Evolutionary conservation across 2,113 vertebrate genomes (phyloP).

Genomic region (Zosterops japonicus): DNA sequence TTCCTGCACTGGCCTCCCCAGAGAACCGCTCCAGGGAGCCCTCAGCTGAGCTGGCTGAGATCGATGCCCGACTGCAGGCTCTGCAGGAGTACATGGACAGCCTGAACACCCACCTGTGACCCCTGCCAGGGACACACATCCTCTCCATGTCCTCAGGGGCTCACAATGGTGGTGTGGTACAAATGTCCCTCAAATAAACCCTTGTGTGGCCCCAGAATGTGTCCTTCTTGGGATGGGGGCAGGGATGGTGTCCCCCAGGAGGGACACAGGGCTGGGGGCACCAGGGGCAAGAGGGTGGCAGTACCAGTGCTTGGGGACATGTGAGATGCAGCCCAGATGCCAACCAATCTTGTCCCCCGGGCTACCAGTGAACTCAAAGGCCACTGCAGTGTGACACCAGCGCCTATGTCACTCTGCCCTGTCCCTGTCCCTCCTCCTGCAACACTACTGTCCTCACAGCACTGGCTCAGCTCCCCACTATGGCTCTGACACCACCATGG

Average conservation of each 20-base stretch:
- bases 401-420: not conserved
- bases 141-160: not conserved
- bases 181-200: not conserved
- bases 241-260: accelerated
- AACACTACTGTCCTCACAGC: accelerated
- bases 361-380: not conserved
- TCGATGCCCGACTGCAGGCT: constrained; percentile 88
- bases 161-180: not conserved
- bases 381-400: not conserved
- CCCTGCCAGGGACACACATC: not conserved
- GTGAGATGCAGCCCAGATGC: not conserved
- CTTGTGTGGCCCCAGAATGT: not conserved
- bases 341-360: not conserved
- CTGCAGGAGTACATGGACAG: constrained; percentile 93
- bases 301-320: not conserved
- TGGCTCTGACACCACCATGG: not conserved
- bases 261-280: not conserved
- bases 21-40: constrained; percentile 78
- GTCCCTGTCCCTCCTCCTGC: not conserved
- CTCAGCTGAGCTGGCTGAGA: constrained; percentile 87
- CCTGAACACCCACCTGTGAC: constrained; percentile 81
- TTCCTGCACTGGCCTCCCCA: constrained; percentile 10
- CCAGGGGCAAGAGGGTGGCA: not conserved
- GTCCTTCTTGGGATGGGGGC: not conserved
- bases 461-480: not conserved